These are phyloP conservation scores for Noturus placidus DNA, from an alignment of 2,113 vertebrate species.

Conservation along the genomic window DNA sequence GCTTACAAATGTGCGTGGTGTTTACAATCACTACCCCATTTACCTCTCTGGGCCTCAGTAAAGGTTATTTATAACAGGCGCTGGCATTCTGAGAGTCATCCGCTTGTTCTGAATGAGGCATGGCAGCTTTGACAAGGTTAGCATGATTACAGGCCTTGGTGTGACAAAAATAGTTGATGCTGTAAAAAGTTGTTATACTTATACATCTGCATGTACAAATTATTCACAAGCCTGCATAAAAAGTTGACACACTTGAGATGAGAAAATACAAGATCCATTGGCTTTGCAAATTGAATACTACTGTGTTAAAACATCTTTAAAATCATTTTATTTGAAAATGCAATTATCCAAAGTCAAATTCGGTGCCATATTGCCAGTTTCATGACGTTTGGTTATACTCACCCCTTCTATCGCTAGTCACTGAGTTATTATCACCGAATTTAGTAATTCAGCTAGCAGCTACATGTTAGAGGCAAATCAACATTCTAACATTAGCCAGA, in stretches of 20 bases:
- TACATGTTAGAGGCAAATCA: neutral
- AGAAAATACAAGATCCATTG: neutral
- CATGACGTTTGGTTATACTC: neutral
- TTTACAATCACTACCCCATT: slow-evolving; percentile 74
- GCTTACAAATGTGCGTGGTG: slow-evolving; percentile 65
- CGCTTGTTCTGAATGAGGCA: slow-evolving; percentile 74
- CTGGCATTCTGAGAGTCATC: slow-evolving; percentile 69
- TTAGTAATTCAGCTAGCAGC: neutral
- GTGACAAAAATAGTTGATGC: neutral
- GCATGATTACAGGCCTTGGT: slow-evolving; percentile 66
- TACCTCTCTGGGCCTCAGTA: slow-evolving; percentile 71
- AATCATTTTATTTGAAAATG: neutral
- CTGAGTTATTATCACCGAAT: neutral
- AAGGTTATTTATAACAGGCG: slow-evolving; percentile 74
- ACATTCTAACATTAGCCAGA: neutral
- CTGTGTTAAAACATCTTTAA: neutral
- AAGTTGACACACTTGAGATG: neutral
- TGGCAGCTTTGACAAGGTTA: slow-evolving; percentile 74
- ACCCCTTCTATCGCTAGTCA: neutral
- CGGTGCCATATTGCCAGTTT: neutral
- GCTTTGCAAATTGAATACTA: neutral
- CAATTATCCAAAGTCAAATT: neutral
- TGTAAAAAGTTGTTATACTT: neutral
- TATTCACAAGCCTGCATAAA: neutral
- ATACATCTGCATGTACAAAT: neutral